phyloP scores from a whole-genome alignment of 2,113 vertebrate species.

The Macrotus californicus region DNA sequence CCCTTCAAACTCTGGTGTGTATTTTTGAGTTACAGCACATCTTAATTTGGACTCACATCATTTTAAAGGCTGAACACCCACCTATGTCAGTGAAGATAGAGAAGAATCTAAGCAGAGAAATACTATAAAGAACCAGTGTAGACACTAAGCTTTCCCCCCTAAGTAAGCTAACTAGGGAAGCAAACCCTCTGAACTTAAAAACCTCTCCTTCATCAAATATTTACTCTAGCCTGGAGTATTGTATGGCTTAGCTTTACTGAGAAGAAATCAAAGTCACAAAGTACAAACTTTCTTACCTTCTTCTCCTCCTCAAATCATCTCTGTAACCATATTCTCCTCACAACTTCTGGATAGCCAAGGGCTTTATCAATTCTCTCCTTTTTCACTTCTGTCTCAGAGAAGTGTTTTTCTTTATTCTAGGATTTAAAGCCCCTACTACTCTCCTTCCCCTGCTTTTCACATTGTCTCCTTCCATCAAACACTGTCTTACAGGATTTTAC shows the following conservation, averaged over 20 bases:
- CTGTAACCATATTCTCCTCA: neutral
- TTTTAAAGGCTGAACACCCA: neutral
- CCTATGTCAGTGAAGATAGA: neutral
- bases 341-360: neutral
- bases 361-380: neutral
- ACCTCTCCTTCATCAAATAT: neutral
- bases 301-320: neutral
- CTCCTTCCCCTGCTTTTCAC: neutral
- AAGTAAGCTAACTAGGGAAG: neutral
- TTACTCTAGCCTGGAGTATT: neutral
- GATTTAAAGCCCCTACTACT: neutral
- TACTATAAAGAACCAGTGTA: neutral
- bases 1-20: neutral
- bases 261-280: constrained; percentile 33
- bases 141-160: neutral
- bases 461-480: neutral
- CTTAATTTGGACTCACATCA: neutral
- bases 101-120: neutral
- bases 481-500: neutral
- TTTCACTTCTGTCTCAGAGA: neutral
- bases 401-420: neutral
- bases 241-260: neutral
- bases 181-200: neutral
- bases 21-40: neutral
- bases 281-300: neutral